Evolutionary conservation across 2,888 invertebrate species (phyloP), one percentile per base, ranked within the genome.

Genomic region (Eristalinus sepulchralis): DNA sequence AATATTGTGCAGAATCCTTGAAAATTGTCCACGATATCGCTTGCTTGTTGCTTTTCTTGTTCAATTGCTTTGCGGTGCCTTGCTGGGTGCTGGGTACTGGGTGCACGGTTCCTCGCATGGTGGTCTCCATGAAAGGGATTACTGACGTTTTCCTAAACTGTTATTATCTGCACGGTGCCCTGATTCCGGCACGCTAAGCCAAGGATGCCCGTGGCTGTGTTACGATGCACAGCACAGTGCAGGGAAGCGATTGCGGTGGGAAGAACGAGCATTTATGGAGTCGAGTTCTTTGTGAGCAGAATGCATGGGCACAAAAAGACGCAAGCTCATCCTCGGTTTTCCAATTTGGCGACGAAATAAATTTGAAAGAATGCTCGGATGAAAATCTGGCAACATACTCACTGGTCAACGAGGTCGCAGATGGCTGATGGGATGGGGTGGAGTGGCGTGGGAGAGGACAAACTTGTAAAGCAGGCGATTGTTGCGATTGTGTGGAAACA

Each of bases 131-230:
- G 82, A 86, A 86, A 82, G 62, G 83, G 83, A 86, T 86, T 86
- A 86, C 83, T 78, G 86, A 83, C 86, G 83, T 86, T 86, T 78
- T 86, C 71, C 78, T 79, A 86, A 86, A 86, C 86, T 86, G 86
- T 86, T 86, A 86, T 86, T 86, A 86, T 86, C 86, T 86, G 71
- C 55, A 75, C 60, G 86, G 62, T 86, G 83, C 71, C 78, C 83
- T 86, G 86, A 86, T 86, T 83, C 83, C 66, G 34, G 83, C 75
- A 86, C 83, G 79, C 75, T 84, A 76, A 84, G 70, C 83, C 75
- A 76, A 64, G 75, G 75, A 80, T 84, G 75, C 75, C 70, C 67
- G 75, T 84, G 53, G 34, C 9, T 27, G 70, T 83, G 83, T 57
- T 86, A 71, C 66, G 66, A 75, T 47, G 47, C 47, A 47, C 47